phyloP scores from a whole-genome alignment of 2,888 invertebrate genomes.

The Chymomyza fuscimana region DNA sequence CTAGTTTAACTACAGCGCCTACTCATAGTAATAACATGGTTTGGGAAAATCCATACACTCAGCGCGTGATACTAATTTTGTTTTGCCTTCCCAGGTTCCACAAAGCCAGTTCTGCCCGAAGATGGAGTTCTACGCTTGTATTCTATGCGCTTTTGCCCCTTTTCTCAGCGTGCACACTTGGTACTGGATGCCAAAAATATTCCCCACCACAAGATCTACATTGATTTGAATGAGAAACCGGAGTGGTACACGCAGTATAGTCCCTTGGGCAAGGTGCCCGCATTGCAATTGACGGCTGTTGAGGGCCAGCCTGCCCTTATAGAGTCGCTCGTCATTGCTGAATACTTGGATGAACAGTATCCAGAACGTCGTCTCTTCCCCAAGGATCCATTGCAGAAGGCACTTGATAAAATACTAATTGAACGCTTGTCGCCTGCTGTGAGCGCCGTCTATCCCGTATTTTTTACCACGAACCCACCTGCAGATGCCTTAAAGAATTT shows the following conservation, averaged over 20 bases:
- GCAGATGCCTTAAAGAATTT: slow-evolving; percentile 59
- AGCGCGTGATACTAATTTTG: slow-evolving; percentile 20
- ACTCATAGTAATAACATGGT: neutral
- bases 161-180: slow-evolving; percentile 87
- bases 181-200: slow-evolving; percentile 89
- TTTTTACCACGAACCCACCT: slow-evolving; percentile 56
- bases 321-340: slow-evolving; percentile 89
- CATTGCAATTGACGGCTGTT: slow-evolving; percentile 84
- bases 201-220: slow-evolving; percentile 87
- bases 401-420: slow-evolving; percentile 78
- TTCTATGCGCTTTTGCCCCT: slow-evolving; percentile 92
- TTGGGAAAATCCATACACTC: neutral
- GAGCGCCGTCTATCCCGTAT: slow-evolving; percentile 72
- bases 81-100: slow-evolving; percentile 82
- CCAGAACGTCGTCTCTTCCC: slow-evolving; percentile 84
- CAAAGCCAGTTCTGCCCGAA: slow-evolving; percentile 82
- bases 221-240: slow-evolving; percentile 88
- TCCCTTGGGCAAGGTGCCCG: slow-evolving; percentile 86
- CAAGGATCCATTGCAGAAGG: slow-evolving; percentile 78
- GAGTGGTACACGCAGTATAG: slow-evolving; percentile 89
- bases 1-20: neutral
- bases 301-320: slow-evolving; percentile 82
- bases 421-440: slow-evolving; percentile 75
- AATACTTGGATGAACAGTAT: slow-evolving; percentile 90
- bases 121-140: slow-evolving; percentile 87